phyloP scores from a whole-genome alignment of 2,797 vertebrate species.

The Falco biarmicus region DNA sequence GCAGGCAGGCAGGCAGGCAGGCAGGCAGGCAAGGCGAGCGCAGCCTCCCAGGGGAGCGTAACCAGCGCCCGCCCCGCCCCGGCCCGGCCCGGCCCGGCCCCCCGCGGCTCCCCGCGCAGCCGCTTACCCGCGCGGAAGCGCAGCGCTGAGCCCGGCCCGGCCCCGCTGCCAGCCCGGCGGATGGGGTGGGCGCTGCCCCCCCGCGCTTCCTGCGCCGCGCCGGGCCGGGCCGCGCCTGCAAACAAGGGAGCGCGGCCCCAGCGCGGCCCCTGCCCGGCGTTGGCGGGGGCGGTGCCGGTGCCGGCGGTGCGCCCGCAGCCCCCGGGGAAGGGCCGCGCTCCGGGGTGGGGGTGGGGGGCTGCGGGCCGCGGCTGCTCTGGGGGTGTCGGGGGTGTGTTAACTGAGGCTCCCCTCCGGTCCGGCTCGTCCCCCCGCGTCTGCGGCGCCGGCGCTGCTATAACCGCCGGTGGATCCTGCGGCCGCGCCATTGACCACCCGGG shows the following conservation, averaged over 20 bases:
- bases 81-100: neutral
- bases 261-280: no score
- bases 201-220: conserved; percentile 10
- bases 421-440: neutral
- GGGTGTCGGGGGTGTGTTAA: no score
- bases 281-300: no score
- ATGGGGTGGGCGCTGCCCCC: conserved; percentile 28
- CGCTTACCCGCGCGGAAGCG: conserved; percentile 30
- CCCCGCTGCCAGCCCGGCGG: neutral
- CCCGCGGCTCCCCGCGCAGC: neutral
- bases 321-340: no score
- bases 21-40: no score
- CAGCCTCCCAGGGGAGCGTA: neutral
- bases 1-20: no score
- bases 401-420: no score
- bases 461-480: neutral
- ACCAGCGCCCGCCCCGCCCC: neutral
- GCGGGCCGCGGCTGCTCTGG: no score
- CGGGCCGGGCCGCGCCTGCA: neutral
- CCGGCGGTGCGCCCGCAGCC: no score
- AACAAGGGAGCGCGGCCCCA: no score
- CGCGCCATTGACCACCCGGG: neutral
- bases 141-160: neutral
- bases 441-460: neutral
- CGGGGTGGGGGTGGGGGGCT: no score